Base-by-base conservation (phyloP, 2,797 vertebrate genomes). In the Eupleurogrammus muticus region DNA sequence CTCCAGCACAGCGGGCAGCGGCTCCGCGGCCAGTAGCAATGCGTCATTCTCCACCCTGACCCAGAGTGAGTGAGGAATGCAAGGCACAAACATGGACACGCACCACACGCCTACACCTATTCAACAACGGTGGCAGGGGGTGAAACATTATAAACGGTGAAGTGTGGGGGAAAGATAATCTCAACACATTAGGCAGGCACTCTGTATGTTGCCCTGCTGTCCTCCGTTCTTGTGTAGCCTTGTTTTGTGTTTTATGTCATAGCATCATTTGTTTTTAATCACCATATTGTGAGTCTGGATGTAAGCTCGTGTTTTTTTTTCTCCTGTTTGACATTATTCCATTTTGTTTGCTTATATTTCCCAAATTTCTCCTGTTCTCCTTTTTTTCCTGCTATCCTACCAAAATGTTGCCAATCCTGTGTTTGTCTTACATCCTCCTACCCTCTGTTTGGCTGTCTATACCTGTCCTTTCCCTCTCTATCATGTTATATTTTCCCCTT, bases 21-120 rank as follows among this genome's bases (percentile, higher is more conserved):
- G 94, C 90, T 92, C 96, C 73, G 92, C 95, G 80, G 95, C 96
- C 95, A 96, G 94, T 94, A 95, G 94, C 87, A 95, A 94, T 89
- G 93, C 95, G 81, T 88, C 96, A 64, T 97, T 96, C 85, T 96
- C 93, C 2, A 78, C 89, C 88, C 93, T 98, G 89, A 93, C 96
- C 69, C 97, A 97, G 87, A 99, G 97, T 99, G 94, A 98, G 97
- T 96, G 40, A 34, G 13, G 2, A 32, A 16, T 11, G 5, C 72
- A 34, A 40, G 42, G 11, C 42, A 75, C 9, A 54, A 12, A 35
- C 40, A 52, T 0, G 19, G 16, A 34, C 10, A 53, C 12, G 13
- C 56, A 48, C 13, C 11, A 23, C 44, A 46, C 23, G n/a, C n/a
- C n/a, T n/a, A 34, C 20, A 12, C 14, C 42, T 9, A 48, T 16